Evolutionary conservation across 2,797 vertebrate genomes (phyloP).

Genomic region (Phylloscopus collybita): DNA sequence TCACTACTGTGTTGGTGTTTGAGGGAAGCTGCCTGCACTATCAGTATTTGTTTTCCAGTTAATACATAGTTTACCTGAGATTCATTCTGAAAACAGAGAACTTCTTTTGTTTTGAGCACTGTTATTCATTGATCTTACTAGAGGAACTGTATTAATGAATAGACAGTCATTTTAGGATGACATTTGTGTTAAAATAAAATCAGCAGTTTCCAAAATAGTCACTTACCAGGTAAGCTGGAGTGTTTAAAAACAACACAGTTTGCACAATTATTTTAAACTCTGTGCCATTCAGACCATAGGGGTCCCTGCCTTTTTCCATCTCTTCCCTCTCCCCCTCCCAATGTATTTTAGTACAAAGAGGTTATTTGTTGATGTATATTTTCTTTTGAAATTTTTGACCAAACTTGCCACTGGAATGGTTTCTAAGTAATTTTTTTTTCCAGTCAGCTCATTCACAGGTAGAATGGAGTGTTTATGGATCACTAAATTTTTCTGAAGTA

Average conservation of each 20-base stretch:
- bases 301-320: neutral
- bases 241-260: constrained; percentile 6
- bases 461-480: constrained; percentile 1
- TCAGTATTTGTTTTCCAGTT: constrained; percentile 18
- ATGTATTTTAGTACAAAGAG: constrained; percentile 24
- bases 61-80: neutral
- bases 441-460: constrained; percentile 26
- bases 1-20: neutral
- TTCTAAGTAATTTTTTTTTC: neutral
- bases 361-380: constrained; percentile 3
- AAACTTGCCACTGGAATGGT: neutral
- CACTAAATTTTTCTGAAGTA: neutral
- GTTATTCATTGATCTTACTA: neutral
- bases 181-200: neutral
- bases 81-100: neutral
- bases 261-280: constrained; percentile 28
- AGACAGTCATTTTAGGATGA: neutral
- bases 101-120: neutral
- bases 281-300: neutral
- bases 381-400: neutral
- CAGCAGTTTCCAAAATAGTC: neutral
- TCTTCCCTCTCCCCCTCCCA: neutral
- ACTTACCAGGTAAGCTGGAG: neutral
- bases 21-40: neutral
- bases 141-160: neutral